Base-by-base conservation (phyloP, 1,140 invertebrate genomes). In the Sitodiplosis mosellana region DNA sequence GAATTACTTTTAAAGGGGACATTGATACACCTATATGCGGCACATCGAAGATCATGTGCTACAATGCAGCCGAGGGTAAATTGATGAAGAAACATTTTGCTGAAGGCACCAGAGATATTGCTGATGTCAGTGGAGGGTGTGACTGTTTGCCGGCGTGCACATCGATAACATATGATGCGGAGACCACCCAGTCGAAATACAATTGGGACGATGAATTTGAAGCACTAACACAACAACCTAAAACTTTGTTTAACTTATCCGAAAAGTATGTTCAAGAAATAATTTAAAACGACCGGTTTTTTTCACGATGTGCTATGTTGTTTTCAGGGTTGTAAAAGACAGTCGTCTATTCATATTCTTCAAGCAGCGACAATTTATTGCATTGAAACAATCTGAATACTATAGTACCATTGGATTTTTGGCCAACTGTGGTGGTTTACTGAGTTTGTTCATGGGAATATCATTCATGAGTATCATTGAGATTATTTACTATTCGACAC, bases 131-230 rank as follows among this genome's bases (percentile, higher is more conserved):
- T 6, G 33, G 3, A 3, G 21, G 21, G 2, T 77, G 76, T 55
- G 61, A 70, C 50, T 79, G 76, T 54, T 54, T 78, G 20, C 74
- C 74, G 2, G 64, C 72, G 0, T 79, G 76, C 51, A 75, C 70
- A 0, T 72, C 73, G 6, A 66, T 77, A 2, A 65, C 68, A 20
- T 78, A 77, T 52, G 69, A 74, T 45, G 69, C 69, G 0, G 74
- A 76, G 57, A 72, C 69, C 0, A 74, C 74, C 0, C 71, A 75
- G 54, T 73, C 72, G 5, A 65, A 73, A 52, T 74, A 67, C 51
- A 63, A 70, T 49, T 70, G 65, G 64, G 56, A 44, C 4, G 18
- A 44, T 10, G 4, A 5, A 18, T 56, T 49, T 60, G 63, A 36
- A 43, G 71, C 20, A 27, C 10, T 27, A n/a, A n/a, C n/a, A n/a